A percentile compares a stretch with the other conserved stretches of the same genome.
Evolutionary conservation across 2,888 invertebrate species (phyloP).

Genomic region (Sialis fuliginosa): DNA sequence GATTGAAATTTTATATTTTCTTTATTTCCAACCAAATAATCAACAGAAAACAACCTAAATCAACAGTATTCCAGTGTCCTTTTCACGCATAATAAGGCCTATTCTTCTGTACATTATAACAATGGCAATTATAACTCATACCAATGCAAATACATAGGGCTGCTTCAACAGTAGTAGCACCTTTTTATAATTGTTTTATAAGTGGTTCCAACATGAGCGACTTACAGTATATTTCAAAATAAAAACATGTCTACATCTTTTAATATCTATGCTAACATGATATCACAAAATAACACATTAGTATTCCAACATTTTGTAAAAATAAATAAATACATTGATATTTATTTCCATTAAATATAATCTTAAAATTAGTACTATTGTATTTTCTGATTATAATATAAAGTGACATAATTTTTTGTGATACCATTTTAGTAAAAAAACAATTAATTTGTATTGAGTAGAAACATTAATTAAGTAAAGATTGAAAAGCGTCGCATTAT

Average conservation of each 20-base stretch:
- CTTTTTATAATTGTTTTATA: background rate
- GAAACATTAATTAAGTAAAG: no score
- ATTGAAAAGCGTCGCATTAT: no score
- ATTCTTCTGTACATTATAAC: constrained; percentile 13
- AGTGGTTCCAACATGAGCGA: background rate
- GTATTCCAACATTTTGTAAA: background rate
- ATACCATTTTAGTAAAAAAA: no score
- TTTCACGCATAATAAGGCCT: constrained; percentile 17
- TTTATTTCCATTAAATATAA: no score
- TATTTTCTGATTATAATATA: background rate
- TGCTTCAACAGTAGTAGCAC: constrained; percentile 1
- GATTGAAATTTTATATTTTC: constrained; percentile 8
- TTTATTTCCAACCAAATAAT: constrained; percentile 19
- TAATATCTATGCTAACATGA: background rate
- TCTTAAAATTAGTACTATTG: background rate
- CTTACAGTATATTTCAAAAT: background rate
- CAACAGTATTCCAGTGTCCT: constrained; percentile 15
- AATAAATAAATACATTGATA: background rate
- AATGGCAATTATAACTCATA: constrained; percentile 4
- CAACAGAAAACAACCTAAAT: constrained; percentile 17
- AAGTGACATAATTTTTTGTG: no score
- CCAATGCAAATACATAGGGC: background rate
- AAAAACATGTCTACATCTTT: background rate
- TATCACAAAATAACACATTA: background rate
- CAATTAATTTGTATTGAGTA: no score